Conservation (phyloP, 1,140 invertebrate genomes). For the Tetramorium parvispinum region DNA sequence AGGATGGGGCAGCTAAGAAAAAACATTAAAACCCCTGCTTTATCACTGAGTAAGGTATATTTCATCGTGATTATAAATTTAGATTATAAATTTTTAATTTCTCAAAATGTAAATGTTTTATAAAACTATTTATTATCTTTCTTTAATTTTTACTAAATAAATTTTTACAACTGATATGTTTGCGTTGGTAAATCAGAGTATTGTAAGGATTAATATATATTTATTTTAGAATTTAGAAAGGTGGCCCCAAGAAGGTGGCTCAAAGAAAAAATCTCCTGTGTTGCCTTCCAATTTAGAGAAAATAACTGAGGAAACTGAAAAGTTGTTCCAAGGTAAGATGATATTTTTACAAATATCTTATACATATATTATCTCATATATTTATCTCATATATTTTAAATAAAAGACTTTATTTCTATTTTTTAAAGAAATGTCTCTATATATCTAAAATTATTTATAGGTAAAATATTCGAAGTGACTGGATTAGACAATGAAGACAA, state of each 20-base stretch:
- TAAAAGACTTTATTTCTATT: neutral
- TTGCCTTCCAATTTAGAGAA: slow-evolving; percentile 73
- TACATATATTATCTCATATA: too few relatives aligned
- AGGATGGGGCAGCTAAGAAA: slow-evolving; percentile 75
- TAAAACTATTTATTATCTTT: neutral
- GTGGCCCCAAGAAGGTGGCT: slow-evolving; percentile 79
- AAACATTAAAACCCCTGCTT: slow-evolving; percentile 82
- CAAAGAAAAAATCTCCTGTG: slow-evolving; percentile 73
- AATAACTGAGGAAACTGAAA: slow-evolving; percentile 63
- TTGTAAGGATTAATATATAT: slow-evolving; percentile 1
- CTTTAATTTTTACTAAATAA: neutral
- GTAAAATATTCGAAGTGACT: slow-evolving; percentile 83
- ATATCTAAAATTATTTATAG: slow-evolving; percentile 66
- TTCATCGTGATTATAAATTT: slow-evolving; percentile 7
- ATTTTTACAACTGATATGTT: neutral
- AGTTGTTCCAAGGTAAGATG: slow-evolving; percentile 67
- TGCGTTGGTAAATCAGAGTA: neutral
- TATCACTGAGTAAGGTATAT: slow-evolving; percentile 87
- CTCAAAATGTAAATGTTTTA: neutral
- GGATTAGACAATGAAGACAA: slow-evolving; percentile 83
- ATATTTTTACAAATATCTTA: neutral
- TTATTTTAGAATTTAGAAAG: slow-evolving; percentile 82
- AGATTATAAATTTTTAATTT: neutral
- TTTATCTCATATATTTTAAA: neutral
- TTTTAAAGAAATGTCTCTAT: neutral